These are phyloP conservation scores for Stigmatopora nigra DNA, from an alignment of 2,113 vertebrate genomes.

Conservation along the genomic window DNA sequence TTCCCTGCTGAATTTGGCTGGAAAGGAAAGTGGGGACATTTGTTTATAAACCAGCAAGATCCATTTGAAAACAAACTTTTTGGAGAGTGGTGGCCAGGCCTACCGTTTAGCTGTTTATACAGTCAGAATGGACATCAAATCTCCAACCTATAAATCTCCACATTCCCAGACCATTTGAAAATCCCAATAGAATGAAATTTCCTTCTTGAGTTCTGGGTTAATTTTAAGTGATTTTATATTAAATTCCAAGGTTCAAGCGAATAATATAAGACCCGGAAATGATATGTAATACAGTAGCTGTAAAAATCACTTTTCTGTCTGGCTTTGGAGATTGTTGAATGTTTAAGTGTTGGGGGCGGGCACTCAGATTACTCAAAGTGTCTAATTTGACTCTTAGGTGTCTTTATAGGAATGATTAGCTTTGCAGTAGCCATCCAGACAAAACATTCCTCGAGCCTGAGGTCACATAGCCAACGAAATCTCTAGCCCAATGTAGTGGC, in stretches of 20 bases:
- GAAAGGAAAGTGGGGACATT: background rate
- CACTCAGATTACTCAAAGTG: slow-evolving; percentile 3
- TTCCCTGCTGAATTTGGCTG: background rate
- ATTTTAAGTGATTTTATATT: background rate
- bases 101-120: background rate
- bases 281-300: background rate
- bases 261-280: background rate
- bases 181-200: background rate
- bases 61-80: background rate
- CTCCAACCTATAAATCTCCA: background rate
- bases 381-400: slow-evolving; percentile 24
- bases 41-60: background rate
- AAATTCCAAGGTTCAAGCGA: background rate
- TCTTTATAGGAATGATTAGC: slow-evolving; percentile 31
- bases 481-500: slow-evolving; percentile 49
- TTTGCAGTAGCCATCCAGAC: slow-evolving; percentile 49
- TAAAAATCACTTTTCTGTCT: background rate
- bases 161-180: background rate
- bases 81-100: background rate
- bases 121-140: background rate
- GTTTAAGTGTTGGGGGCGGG: background rate
- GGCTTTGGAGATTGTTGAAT: background rate
- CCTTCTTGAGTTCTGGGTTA: background rate
- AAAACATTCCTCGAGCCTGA: slow-evolving; percentile 70
- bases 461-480: slow-evolving; percentile 57